phyloP scores from a whole-genome alignment of 2,888 invertebrate species.

The Therioaphis trifolii region DNA sequence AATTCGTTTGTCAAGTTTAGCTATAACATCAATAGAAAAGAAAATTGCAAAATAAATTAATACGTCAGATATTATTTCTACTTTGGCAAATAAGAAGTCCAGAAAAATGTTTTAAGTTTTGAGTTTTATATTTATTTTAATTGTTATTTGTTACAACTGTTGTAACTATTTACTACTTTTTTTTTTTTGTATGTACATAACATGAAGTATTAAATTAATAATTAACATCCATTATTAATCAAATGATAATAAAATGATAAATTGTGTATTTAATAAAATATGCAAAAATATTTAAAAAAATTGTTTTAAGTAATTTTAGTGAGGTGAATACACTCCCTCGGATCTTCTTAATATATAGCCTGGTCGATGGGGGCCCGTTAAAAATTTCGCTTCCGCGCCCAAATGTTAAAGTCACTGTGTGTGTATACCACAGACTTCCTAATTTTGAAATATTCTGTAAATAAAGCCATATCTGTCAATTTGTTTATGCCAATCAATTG shows the following conservation, averaged over 20 bases:
- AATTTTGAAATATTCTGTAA: too few species aligned
- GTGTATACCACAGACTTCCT: too few species aligned
- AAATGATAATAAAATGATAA: too few species aligned
- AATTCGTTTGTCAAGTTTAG: background rate
- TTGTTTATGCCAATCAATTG: too few species aligned
- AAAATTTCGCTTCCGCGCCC: background rate
- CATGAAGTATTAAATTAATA: slow-evolving; percentile 16
- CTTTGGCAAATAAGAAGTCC: slow-evolving; percentile 9
- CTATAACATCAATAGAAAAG: background rate
- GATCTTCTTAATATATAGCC: background rate
- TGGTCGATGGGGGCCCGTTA: background rate
- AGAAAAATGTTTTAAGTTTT: slow-evolving; percentile 1
- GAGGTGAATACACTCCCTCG: background rate
- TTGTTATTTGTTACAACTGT: too few species aligned
- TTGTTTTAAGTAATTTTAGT: background rate
- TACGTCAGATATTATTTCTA: slow-evolving; percentile 16
- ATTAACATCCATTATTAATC: too few species aligned
- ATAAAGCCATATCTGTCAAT: too few species aligned
- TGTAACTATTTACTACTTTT: background rate
- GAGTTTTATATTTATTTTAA: too few species aligned
- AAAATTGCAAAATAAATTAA: slow-evolving; percentile 9
- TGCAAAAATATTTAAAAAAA: background rate
- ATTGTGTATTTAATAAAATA: too few species aligned
- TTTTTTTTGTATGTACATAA: background rate
- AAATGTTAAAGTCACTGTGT: background rate